Base-by-base conservation (phyloP, 2,888 invertebrate genomes). In the Perithous albicinctus region DNA sequence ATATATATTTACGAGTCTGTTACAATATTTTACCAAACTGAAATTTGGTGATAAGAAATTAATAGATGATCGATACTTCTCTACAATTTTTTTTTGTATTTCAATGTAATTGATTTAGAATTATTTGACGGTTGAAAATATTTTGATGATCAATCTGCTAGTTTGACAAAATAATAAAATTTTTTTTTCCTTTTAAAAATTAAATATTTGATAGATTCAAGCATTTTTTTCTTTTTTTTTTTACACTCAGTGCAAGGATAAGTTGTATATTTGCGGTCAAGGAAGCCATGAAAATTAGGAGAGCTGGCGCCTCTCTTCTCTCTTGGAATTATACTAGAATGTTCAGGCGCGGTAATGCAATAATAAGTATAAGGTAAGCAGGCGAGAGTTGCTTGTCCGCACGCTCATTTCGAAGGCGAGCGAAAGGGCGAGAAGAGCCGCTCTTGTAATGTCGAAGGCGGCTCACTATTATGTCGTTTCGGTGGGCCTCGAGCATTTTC, bases 361-460 rank as follows among this genome's bases (percentile, higher is more conserved):
- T 90, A 90, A 89, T 90, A 90, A 90, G 89, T 90, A 90, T 90
- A 90, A 90, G 90, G 90, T 90, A 80, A 81, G 82, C 76, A 79
- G 79, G 80, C 78, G 78, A 82, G 75, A 69, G 67, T 64, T 66
- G 63, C 20, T 41, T 43, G 41, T 77, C 48, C 20, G 56, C 51
- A 38, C 35, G 38, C 46, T 76, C 38, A 61, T 66, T 64, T 56
- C 46, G 63, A 77, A 59, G 74, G 48, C 69, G 75, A 43, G 51
- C 61, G 63, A 54, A 35, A 59, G 20, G 18, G 67, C 46, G 54
- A 32, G 66, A 67, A 26, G 73, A 69, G 67, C 64, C 54, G 61
- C 4, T 51, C 38, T 66, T 70, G 77, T 84, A 80, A 83, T 78
- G 72, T 46, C 64, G 83, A 73, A 76, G 85, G 85, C 82, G 86